Base-by-base conservation (phyloP, 2,113 vertebrate species). In the Tetrax tetrax region DNA sequence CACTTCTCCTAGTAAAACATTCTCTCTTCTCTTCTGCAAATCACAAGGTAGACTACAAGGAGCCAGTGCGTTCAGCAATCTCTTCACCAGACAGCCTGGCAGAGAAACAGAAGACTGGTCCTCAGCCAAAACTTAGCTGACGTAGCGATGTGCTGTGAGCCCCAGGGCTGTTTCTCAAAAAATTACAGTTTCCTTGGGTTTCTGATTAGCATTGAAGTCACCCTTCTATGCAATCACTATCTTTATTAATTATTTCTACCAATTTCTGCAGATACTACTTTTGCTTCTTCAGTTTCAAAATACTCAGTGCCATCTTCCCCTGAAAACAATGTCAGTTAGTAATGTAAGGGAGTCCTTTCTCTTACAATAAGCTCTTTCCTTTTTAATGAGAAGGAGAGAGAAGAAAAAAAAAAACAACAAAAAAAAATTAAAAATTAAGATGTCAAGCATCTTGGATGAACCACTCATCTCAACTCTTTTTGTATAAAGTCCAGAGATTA, bases 371-470 rank as follows among this genome's bases (percentile, higher is more conserved):
- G 5, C 2, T 63, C 19, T 10, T 7, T 29, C 10, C 27, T 43
- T 43, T n/a, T 74, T 50, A 45, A 1, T 1, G 25, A 22, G 47
- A 24, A 16, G 17, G 10, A 16, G 1, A 12, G 3, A 7, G 3
- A 6, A 16, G 11, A 25, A 10, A 4, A 4, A 16, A 7, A 7
- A n/a, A 4, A 12, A n/a, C n/a, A 14, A 9, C 14, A 5, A 0
- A 9, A 22, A 22, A 19, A 10, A 12, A 43, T 53, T 53, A 18
- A 7, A 33, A 35, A 43, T 43, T 43, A 43, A 43, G 41, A 43
- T 43, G 24, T 24, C 9, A 38, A 48, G 4, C 4, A 69, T 12
- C 35, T 57, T 38, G 19, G 14, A 70, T 7, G 4, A 83, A 65
- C 6, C 6, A 33, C 14, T 70, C 14, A 17, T 23, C 18, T 51